These are phyloP conservation scores for Drosophila hawaiiensis DNA, from an alignment of 2,888 invertebrate species.

Conservation along the genomic window DNA sequence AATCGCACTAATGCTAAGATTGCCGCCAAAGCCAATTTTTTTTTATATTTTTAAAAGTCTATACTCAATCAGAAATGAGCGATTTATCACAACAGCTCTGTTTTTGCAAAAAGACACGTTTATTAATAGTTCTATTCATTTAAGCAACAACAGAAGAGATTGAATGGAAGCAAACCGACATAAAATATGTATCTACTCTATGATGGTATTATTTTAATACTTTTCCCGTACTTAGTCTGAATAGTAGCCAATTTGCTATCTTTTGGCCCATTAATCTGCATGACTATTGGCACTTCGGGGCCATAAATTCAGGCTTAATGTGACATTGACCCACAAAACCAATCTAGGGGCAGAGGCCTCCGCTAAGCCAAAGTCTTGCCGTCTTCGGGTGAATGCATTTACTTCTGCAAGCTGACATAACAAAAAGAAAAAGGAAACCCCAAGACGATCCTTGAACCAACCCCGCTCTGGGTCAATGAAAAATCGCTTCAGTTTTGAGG, in stretches of 20 bases:
- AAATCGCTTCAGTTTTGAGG: constrained; percentile 77
- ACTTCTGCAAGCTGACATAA: constrained; percentile 70
- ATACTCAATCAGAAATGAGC: not conserved
- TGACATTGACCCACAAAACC: constrained; percentile 73
- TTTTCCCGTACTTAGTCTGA: not conserved
- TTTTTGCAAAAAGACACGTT: not conserved
- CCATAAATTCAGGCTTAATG: constrained; percentile 69
- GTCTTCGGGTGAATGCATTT: constrained; percentile 69
- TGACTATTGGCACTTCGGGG: constrained; percentile 66
- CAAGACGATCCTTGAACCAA: constrained; percentile 74
- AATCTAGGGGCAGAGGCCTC: constrained; percentile 43
- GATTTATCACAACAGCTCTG: not conserved
- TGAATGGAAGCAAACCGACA: not conserved
- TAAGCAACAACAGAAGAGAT: not conserved
- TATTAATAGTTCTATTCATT: fast-evolving
- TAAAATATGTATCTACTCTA: not conserved
- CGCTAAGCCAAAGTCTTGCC: constrained; percentile 49
- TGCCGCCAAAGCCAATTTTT: not conserved
- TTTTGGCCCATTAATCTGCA: constrained; percentile 62
- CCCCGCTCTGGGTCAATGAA: constrained; percentile 72
- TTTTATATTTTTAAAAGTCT: not conserved
- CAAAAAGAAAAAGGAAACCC: constrained; percentile 43
- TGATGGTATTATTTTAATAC: not conserved
- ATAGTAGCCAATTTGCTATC: constrained; percentile 1
- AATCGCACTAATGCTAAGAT: not conserved